Evolutionary conservation across 2,797 vertebrate genomes (phyloP), one percentile per base, ranked within the genome.

Genomic region (Eulemur albifrons): DNA sequence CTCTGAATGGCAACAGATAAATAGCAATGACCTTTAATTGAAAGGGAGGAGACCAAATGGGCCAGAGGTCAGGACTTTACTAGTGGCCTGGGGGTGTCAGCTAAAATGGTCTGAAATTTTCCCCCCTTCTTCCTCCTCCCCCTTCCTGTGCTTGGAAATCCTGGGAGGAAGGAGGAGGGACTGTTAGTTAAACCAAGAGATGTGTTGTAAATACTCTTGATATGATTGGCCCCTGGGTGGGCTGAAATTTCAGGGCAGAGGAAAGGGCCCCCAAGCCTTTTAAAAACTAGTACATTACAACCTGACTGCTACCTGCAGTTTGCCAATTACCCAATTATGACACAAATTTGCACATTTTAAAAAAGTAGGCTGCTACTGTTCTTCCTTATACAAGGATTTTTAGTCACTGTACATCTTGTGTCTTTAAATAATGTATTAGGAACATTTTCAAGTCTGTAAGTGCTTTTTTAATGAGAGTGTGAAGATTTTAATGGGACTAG

Each of bases 391-490:
- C 98, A 97, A 97, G 98, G 97, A 98, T 98, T 98, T 98, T 98
- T 98, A 99, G 98, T 98, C 98, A 97, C 97, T 98, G 98, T 99
- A 99, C 98, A 98, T 98, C 98, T 99, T 98, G 98, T 98, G 98
- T 98, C 98, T 98, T 98, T 98, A 99, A 99, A 99, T 99, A 99
- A 99, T 99, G 98, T 98, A 99, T 99, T 98, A 99, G 98, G 98
- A 99, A 98, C 98, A 98, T 99, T 99, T 99, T 99, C 98, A 95
- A 99, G 98, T 98, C 98, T 98, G 98, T 99, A 99, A 99, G 99
- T 99, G 99, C 99, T 99, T 99, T 98, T 99, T 99, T 99, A 99
- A 99, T 99, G 99, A 99, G 98, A 98, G 98, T 98, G 98, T 99
- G 98, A 99, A 99, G 98, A 99, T 99, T 99, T 99, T 99, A 99